Evolutionary conservation across 1,140 invertebrate genomes (phyloP).

Genomic region (Temnothorax nylanderi): DNA sequence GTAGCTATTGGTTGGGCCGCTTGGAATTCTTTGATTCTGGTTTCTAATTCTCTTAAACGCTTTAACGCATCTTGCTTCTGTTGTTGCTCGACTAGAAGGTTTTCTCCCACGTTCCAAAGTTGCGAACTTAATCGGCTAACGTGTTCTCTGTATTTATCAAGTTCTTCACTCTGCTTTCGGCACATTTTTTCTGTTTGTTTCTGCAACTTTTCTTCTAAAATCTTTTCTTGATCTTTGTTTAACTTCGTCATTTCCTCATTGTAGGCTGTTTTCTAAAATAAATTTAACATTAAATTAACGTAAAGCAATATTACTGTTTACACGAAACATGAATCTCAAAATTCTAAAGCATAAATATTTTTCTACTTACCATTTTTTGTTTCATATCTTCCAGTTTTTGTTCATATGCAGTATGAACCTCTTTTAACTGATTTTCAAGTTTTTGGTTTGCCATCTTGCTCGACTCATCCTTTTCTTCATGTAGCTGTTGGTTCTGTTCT

Average conservation of each 20-base stretch:
- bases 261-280: slow-evolving; percentile 79
- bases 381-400: slow-evolving; percentile 82
- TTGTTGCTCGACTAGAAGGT: slow-evolving; percentile 86
- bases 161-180: slow-evolving; percentile 85
- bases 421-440: slow-evolving; percentile 74
- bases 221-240: slow-evolving; percentile 86
- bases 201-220: slow-evolving; percentile 84
- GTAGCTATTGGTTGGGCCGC: slow-evolving; percentile 4
- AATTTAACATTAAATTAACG: slow-evolving; percentile 48
- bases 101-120: slow-evolving; percentile 87
- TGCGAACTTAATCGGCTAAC: slow-evolving; percentile 86
- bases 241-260: slow-evolving; percentile 83
- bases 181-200: slow-evolving; percentile 83
- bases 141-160: slow-evolving; percentile 87
- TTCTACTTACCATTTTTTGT: slow-evolving; percentile 81
- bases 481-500: slow-evolving; percentile 58
- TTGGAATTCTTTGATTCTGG: slow-evolving; percentile 47
- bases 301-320: slow-evolving; percentile 9
- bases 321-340: neutral
- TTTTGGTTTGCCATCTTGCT: slow-evolving; percentile 60
- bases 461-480: slow-evolving; percentile 55
- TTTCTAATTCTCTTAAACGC: slow-evolving; percentile 72
- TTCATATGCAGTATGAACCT: slow-evolving; percentile 81
- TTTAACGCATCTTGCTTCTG: slow-evolving; percentile 84
- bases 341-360: slow-evolving; percentile 60